These are phyloP conservation scores for Acanthosepion pharaonis DNA, from an alignment of 2,888 invertebrate species.

Conservation along the genomic window DNA sequence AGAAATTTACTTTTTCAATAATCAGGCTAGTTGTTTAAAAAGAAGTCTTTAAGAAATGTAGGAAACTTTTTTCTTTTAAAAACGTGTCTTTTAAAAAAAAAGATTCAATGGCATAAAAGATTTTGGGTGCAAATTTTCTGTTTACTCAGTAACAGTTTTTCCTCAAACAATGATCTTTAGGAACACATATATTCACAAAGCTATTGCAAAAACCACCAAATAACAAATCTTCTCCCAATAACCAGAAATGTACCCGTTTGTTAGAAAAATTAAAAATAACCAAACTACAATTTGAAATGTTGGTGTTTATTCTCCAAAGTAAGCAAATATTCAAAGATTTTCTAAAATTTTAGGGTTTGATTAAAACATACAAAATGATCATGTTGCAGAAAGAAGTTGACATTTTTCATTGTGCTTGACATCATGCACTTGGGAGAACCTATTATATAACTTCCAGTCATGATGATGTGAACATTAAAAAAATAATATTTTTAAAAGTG, in stretches of 20 bases:
- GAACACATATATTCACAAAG: not conserved
- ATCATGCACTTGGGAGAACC: not conserved
- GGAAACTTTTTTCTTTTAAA: not conserved
- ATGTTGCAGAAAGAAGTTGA: not conserved
- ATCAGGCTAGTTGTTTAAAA: not conserved
- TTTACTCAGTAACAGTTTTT: not conserved
- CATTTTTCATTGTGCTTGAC: not conserved
- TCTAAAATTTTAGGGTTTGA: not conserved
- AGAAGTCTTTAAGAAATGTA: not conserved
- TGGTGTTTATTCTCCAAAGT: not conserved
- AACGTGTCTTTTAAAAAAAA: no score
- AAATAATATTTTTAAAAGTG: not conserved
- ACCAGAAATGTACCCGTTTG: not conserved
- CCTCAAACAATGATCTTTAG: not conserved
- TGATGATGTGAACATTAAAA: not conserved
- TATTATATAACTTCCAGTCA: not conserved
- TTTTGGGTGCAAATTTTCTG: not conserved
- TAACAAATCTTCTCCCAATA: not conserved
- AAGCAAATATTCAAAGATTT: not conserved
- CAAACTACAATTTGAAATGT: not conserved
- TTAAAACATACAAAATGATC: not conserved
- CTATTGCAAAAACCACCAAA: no score
- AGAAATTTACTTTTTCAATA: not conserved
- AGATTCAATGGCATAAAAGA: not conserved
- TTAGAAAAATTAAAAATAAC: not conserved